Base-by-base conservation (phyloP, 2,113 vertebrate genomes). In the Piaya cayana region DNA sequence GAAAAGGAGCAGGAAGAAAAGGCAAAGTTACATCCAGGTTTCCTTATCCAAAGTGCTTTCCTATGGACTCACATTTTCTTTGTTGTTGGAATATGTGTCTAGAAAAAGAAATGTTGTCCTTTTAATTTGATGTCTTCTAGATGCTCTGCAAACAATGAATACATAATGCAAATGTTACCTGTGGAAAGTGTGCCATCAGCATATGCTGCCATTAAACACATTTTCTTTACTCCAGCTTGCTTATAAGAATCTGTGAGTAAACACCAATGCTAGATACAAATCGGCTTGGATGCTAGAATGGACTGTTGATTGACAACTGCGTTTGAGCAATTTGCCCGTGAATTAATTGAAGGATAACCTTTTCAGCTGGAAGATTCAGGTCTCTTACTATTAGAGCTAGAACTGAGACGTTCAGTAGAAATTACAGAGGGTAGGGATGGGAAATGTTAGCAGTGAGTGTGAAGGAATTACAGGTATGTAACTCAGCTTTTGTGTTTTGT, bases 311-410 rank as follows among this genome's bases (percentile, higher is more conserved):
- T 86, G 94, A 67, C 94, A 93, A 80, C 76, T 64, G 53, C 59
- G 56, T 72, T 78, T 68, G 65, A 92, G 63, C 69, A 79, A 64
- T 94, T 95, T 96, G 92, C 65, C 68, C 79, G 39, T 0, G 0
- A 92, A 78, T 62, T 49, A 95, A 90, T 56, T 95, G 93, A 81
- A 92, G 76, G 85, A 88, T 94, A 92, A 96, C 88, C 93, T 95
- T 93, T 92, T 56, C 77, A 86, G 69, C 45, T 72, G 71, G 76
- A 80, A 56, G 53, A 47, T 81, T 86, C 85, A 75, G 37, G 32
- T 80, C 91, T 85, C 42, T 85, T 59, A 47, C 64, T 1, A 0
- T 30, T 49, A 95, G 69, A 67, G 67, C 12, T 56, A 82, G 71
- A 90, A 45, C 52, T 0, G 3, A 86, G 75, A 39, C 4, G 0